Evolutionary conservation across 2,888 invertebrate genomes (phyloP).

Genomic region (Leuctra nigra): DNA sequence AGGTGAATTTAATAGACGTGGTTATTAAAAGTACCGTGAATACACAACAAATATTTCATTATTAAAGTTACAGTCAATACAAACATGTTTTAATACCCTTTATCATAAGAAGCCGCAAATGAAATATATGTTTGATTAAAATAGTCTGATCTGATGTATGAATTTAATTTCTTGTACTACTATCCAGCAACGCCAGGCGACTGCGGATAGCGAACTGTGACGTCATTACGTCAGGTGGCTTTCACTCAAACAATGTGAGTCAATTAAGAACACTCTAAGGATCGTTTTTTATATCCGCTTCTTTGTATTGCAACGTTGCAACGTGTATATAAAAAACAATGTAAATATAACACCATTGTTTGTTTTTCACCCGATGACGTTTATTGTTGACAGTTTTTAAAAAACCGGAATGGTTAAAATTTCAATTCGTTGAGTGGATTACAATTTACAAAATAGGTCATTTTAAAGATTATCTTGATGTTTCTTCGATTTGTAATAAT

Average conservation of each 20-base stretch:
- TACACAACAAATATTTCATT: no score
- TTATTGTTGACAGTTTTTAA: constrained; percentile 35
- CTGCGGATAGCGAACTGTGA: neutral
- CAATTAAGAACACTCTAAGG: constrained; percentile 31
- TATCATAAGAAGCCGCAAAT: no score
- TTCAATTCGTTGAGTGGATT: constrained; percentile 33
- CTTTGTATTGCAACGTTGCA: constrained; percentile 32
- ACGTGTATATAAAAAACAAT: constrained; percentile 33
- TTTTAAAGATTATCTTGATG: no score
- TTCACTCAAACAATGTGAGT: constrained; percentile 30
- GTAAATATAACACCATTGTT: constrained; percentile 34
- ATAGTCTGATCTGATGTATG: no score
- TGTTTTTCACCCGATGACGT: constrained; percentile 34
- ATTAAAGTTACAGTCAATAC: no score
- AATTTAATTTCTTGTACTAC: no score
- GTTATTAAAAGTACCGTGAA: no score
- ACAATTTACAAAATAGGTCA: neutral
- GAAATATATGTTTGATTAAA: no score
- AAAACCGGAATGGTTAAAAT: constrained; percentile 30
- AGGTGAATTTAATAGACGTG: no score
- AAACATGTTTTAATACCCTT: no score
- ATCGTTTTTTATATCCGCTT: constrained; percentile 33
- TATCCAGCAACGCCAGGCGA: neutral
- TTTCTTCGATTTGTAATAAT: no score
- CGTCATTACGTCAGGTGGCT: neutral